A percentile compares a stretch with the other conserved stretches of the same genome.
Conservation (phyloP, 1,140 invertebrate species). For the Cherax quadricarinatus region DNA sequence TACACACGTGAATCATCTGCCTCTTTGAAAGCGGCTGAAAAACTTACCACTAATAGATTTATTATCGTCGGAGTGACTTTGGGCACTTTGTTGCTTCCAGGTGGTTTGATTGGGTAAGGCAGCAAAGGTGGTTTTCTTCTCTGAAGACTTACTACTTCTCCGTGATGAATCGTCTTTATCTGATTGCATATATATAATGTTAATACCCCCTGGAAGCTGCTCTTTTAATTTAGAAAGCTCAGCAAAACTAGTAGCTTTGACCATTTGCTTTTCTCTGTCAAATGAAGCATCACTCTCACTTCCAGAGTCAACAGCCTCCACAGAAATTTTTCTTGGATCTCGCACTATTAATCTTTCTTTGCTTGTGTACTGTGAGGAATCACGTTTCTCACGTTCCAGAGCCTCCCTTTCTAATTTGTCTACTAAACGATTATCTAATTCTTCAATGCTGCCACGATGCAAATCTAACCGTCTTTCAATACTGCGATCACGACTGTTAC, state of each 20-base stretch:
- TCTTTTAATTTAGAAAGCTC: constrained; percentile 80
- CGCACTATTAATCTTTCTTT: constrained; percentile 56
- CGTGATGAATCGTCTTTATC: constrained; percentile 78
- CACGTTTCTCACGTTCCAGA: constrained; percentile 68
- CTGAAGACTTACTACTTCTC: constrained; percentile 78
- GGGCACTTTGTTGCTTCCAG: constrained; percentile 86
- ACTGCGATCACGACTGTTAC: constrained; percentile 60
- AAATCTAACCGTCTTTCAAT: constrained; percentile 56
- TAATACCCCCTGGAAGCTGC: constrained; percentile 79
- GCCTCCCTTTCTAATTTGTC: constrained; percentile 73
- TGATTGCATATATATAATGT: constrained; percentile 82
- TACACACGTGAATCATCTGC: no score
- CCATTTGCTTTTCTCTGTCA: constrained; percentile 72
- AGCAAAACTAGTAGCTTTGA: constrained; percentile 84
- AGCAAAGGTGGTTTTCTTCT: constrained; percentile 84
- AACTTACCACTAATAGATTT: constrained; percentile 76
- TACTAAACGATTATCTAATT: constrained; percentile 72
- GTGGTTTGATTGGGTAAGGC: constrained; percentile 87
- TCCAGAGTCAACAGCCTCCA: constrained; percentile 60
- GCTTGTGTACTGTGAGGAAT: constrained; percentile 45
- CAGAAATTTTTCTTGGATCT: constrained; percentile 47
- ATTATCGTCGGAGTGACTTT: constrained; percentile 66
- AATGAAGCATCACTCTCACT: constrained; percentile 72
- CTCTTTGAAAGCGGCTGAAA: not conserved
- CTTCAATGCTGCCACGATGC: constrained; percentile 52